Conservation (phyloP, 2,888 invertebrate genomes). For the Machimus rusticus region DNA sequence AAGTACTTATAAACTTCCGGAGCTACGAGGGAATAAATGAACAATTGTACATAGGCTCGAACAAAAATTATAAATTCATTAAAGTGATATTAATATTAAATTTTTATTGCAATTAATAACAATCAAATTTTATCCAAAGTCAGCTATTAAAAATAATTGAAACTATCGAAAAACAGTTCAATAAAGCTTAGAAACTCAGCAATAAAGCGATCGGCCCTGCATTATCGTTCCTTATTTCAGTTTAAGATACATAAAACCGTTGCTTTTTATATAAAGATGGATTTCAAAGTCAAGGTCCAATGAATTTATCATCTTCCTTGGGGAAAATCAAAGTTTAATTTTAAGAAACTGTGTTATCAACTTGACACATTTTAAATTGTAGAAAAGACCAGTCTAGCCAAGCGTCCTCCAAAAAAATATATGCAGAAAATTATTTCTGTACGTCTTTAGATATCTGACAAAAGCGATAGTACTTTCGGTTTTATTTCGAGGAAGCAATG, state of each 20-base stretch:
- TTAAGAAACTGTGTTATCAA: conserved; percentile 13
- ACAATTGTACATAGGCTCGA: too few relatives aligned
- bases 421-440: not conserved
- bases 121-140: too few relatives aligned
- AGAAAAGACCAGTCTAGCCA: not conserved
- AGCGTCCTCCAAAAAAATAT: not conserved
- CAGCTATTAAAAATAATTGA: too few relatives aligned
- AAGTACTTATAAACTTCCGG: too few relatives aligned
- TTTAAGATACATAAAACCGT: not conserved
- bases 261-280: not conserved
- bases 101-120: too few relatives aligned
- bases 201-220: too few relatives aligned
- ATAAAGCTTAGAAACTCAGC: too few relatives aligned
- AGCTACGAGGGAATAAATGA: too few relatives aligned
- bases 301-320: not conserved
- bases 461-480: not conserved
- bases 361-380: conserved; percentile 1
- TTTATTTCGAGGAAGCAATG: not conserved
- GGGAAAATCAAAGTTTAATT: not conserved
- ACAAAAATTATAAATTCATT: too few relatives aligned
- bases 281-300: conserved; percentile 4
- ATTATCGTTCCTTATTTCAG: not conserved
- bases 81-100: too few relatives aligned
- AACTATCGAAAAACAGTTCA: too few relatives aligned
- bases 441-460: not conserved